phyloP scores from a whole-genome alignment of 2,888 invertebrate genomes.

The Galeopsomyia nigrocyanea region DNA sequence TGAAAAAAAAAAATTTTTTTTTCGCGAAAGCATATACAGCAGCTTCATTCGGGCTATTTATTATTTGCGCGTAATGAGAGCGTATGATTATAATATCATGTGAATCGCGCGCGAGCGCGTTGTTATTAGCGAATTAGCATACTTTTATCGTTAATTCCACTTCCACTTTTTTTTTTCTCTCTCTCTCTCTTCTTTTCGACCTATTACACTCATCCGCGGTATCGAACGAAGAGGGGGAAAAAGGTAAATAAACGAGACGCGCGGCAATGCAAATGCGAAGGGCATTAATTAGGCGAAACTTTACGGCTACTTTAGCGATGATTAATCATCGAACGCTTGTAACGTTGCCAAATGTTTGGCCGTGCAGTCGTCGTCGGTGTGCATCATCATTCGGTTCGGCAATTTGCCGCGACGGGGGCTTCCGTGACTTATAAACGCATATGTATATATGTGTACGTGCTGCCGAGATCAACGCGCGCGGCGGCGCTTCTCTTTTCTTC shows the following conservation, averaged over 20 bases:
- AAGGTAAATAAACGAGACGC: background rate
- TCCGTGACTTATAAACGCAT: constrained; percentile 61
- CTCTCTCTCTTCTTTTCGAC: too few species aligned
- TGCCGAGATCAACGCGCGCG: constrained; percentile 42
- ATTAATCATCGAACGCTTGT: constrained; percentile 41
- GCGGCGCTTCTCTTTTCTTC: constrained; percentile 47
- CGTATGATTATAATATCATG: too few species aligned
- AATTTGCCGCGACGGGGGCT: constrained; percentile 57
- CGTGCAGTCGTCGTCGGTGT: constrained; percentile 2
- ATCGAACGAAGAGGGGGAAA: too few species aligned
- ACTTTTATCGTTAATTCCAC: background rate
- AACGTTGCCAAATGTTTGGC: constrained; percentile 11
- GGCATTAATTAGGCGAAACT: constrained; percentile 25
- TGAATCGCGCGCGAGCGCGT: background rate
- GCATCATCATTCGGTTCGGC: constrained; percentile 33
- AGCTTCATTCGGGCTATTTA: background rate
- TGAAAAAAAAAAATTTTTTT: background rate
- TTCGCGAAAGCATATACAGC: background rate
- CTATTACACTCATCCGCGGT: too few species aligned
- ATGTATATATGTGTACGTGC: constrained; percentile 49
- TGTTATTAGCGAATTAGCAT: constrained; percentile 4
- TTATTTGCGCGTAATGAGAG: constrained; percentile 1
- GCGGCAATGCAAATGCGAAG: background rate
- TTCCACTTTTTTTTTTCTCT: too few species aligned
- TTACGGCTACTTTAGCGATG: constrained; percentile 35